Evolutionary conservation across 2,797 vertebrate species (phyloP).

Genomic region (Morelia viridis): DNA sequence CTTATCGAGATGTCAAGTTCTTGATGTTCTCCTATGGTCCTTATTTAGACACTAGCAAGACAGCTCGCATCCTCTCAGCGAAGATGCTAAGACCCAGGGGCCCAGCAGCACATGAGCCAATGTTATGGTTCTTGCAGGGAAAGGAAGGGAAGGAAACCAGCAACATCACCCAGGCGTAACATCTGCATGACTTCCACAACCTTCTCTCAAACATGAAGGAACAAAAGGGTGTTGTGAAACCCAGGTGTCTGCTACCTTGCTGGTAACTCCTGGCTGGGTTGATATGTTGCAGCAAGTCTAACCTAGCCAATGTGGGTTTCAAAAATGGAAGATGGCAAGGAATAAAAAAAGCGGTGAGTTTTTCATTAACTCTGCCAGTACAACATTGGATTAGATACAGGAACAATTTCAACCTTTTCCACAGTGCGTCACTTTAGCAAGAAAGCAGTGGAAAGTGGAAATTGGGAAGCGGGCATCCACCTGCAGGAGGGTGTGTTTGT

Average conservation of each 20-base stretch:
- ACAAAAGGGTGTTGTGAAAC: not conserved
- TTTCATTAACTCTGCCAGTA: not conserved
- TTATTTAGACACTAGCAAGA: not conserved
- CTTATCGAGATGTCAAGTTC: not conserved
- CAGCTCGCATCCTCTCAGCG: not conserved
- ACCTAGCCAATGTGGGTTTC: not conserved
- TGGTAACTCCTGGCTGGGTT: not conserved
- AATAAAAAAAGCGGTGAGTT: not conserved
- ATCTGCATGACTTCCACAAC: not conserved
- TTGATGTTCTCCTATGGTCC: not conserved
- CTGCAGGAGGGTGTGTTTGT: not conserved
- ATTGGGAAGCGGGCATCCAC: not conserved
- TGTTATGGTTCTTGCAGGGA: not conserved
- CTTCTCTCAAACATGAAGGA: too few species aligned
- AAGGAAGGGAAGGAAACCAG: not conserved
- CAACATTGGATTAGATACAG: not conserved
- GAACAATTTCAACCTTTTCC: not conserved
- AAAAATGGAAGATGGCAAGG: not conserved
- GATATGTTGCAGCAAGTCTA: too few species aligned
- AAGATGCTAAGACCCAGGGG: not conserved
- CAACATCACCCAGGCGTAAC: too few species aligned
- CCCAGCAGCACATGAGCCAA: too few species aligned
- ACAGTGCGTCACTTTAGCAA: not conserved
- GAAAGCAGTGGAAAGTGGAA: not conserved
- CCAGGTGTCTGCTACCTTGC: not conserved